Conservation (phyloP, 2,113 vertebrate genomes). For the Tetraodon nigroviridis region DNA sequence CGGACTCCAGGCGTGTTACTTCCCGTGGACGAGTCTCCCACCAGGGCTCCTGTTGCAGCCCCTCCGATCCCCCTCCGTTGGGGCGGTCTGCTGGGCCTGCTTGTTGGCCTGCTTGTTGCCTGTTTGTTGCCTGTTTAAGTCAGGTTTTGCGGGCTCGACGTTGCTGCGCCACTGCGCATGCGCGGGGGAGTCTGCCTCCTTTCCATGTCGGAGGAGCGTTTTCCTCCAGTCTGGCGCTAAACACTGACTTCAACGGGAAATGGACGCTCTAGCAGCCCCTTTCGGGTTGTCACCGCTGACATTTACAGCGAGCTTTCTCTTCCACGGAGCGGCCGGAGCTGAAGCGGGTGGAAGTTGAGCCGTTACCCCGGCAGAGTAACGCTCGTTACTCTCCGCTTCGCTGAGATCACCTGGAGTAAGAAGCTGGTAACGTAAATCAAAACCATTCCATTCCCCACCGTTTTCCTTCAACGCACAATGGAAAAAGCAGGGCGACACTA, state of each 20-base stretch:
- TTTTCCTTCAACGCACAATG: neutral
- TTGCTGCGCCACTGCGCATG: neutral
- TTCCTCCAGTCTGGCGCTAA: neutral
- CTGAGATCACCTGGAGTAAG: neutral
- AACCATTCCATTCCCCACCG: neutral
- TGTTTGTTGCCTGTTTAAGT: too few relatives aligned
- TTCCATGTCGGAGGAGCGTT: neutral
- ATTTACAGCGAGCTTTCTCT: too few relatives aligned
- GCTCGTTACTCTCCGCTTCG: neutral
- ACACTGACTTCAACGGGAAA: too few relatives aligned
- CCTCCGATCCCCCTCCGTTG: conserved; percentile 24
- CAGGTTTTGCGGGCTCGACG: neutral
- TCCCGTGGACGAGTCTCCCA: conserved; percentile 49
- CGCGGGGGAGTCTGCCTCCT: neutral
- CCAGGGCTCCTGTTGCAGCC: conserved; percentile 37
- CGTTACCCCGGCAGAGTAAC: too few relatives aligned
- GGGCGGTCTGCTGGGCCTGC: neutral
- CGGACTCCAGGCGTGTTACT: conserved; percentile 64
- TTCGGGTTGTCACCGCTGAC: too few relatives aligned
- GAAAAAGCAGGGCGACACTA: too few relatives aligned
- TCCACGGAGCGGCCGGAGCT: too few relatives aligned
- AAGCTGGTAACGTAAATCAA: too few relatives aligned
- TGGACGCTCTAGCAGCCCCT: too few relatives aligned
- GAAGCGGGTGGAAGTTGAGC: too few relatives aligned
- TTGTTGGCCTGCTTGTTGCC: too few relatives aligned